These are phyloP conservation scores for Idaea aversata DNA, from an alignment of 2,888 invertebrate genomes.

Conservation along the genomic window DNA sequence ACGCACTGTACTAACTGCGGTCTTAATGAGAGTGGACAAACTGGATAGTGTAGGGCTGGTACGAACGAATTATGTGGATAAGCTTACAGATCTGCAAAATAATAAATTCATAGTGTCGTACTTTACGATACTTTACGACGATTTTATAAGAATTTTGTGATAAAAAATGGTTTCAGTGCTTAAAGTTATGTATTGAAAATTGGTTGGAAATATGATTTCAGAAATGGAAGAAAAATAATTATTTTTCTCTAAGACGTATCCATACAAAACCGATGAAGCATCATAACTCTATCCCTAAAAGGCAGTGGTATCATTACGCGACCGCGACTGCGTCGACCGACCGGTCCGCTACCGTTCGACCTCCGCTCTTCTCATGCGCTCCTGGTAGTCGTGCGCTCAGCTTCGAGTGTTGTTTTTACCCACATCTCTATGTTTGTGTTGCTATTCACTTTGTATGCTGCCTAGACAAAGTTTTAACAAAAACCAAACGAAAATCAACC, in stretches of 20 bases:
- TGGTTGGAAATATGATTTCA: not conserved
- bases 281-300: constrained; percentile 75
- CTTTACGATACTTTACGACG: not conserved
- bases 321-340: constrained; percentile 30
- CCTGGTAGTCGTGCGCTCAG: constrained; percentile 63
- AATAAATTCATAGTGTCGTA: not conserved
- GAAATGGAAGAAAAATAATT: not conserved
- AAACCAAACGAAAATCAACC: constrained; percentile 26
- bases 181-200: not conserved
- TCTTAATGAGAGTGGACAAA: constrained; percentile 80
- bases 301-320: constrained; percentile 74
- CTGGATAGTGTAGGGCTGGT: constrained; percentile 64
- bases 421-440: constrained; percentile 63
- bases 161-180: not conserved
- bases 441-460: constrained; percentile 59
- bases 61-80: constrained; percentile 46
- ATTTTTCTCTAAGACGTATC: constrained; percentile 41
- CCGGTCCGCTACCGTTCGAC: constrained; percentile 65
- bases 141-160: not conserved
- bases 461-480: constrained; percentile 40
- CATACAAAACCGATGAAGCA: constrained; percentile 51
- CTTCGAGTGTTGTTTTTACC: constrained; percentile 66
- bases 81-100: constrained; percentile 10
- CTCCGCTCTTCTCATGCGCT: constrained; percentile 53
- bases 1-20: constrained; percentile 63